Base-by-base conservation (phyloP, 2,888 invertebrate genomes). In the Xestia ashworthii region DNA sequence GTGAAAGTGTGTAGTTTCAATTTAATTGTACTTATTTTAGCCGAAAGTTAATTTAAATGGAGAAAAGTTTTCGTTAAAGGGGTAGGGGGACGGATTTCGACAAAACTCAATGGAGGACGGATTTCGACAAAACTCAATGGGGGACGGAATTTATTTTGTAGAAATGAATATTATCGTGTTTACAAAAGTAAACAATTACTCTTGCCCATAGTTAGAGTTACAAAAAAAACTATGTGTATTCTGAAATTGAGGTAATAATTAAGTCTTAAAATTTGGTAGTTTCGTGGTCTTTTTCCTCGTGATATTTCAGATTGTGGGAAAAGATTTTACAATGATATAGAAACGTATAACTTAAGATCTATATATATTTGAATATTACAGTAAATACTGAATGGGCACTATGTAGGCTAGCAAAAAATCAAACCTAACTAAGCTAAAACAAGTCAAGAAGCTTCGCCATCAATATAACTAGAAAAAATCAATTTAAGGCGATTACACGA, bases 1-100 rank as follows among this genome's bases (percentile, higher is more conserved):
- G 55, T 80, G 44, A 64, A 48, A 69, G 32, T 73, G n/a, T 64
- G 73, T 41, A 46, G 11, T 70, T 72, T 67, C 67, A 65, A 78
- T 68, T 64, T 48, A 58, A 53, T 60, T 9, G 76, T 84, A 79
- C 82, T 84, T 84, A 84, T 76, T 71, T 68, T 81, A 83, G 55
- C n/a, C 48, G 25, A 64, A 71, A 48, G 3, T 58, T 66, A 19
- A 48, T 74, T 72, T 58, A 32, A 55, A 72, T 44, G n/a, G 12
- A 14, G 19, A n/a, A 53, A 14, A 16, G 3, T 32, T 38, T 16
- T 41, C n/a, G 0, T n/a, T 44, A 22, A n/a, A 16, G 46, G 38
- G 1, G 1, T 48, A 22, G 46, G 12, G 53, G 48, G 25, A 44
- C 4, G 32, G 25, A 44, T 64, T 53, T 53, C 2, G 14, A n/a